Evolutionary conservation across 2,888 invertebrate species (phyloP), one percentile per base, ranked within the genome.

Genomic region (Calameuta idolon): DNA sequence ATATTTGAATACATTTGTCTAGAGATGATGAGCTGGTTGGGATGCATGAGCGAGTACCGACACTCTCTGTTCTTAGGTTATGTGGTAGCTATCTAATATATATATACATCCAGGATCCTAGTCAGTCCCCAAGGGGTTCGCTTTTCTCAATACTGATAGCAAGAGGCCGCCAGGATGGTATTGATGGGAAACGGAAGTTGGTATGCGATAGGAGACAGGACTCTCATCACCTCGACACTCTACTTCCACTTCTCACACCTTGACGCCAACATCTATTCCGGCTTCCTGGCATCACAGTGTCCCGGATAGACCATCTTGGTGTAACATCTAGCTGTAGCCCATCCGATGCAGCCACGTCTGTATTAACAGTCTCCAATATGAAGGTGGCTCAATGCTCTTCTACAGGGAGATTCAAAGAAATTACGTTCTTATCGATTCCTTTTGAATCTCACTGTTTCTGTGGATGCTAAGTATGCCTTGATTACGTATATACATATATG

Each of bases 1-100:
- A 85, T 86, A 87, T 86, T 87, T 87, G 85, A 86, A 85, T 86
- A 86, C 84, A 86, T 86, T 86, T 86, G 86, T 84, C 82, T 81
- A 81, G 81, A 82, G 84, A 85, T 82, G 85, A 85, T 81, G 82
- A 85, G 81, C 83, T 83, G 82, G 83, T 85, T 84, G 83, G 80
- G 82, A 85, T 84, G 83, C 84, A 83, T 84, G 82, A 85, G 82
- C 81, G 82, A 81, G 81, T 82, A 23, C 23, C 23, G 71, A 23
- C 5, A 33, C 71, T 71, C 33, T 71, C 71, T 31, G 55, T 23
- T 55, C 23, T 55, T 23, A 55, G 55, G 55, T 55, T 55, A 55
- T 55, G 23, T 55, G 9, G 23, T 23, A 23, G 9, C 55, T 23
- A 23, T 23, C 55, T 55, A 15, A 15, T 15, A 40, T 15, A 40